phyloP scores from a whole-genome alignment of 2,113 vertebrate species.

The Phrynosoma blainvillii region DNA sequence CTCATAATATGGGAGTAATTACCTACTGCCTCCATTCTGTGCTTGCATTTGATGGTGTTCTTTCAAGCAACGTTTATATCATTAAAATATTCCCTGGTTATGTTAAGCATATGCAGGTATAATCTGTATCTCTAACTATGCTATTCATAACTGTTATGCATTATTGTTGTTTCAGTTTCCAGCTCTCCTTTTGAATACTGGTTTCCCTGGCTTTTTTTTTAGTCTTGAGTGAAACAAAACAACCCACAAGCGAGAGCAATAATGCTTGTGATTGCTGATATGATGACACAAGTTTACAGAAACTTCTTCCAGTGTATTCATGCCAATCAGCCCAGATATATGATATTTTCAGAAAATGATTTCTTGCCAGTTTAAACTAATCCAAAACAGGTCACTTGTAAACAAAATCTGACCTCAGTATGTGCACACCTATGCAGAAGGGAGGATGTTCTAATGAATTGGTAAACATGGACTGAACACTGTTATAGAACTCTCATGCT shows the following conservation, averaged over 20 bases:
- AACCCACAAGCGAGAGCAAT: slow-evolving; percentile 18
- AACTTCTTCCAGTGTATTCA: slow-evolving; percentile 26
- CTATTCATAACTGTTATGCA: background rate
- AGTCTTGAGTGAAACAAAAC: slow-evolving; percentile 24
- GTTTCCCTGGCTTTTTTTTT: slow-evolving; percentile 31
- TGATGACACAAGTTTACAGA: slow-evolving; percentile 34
- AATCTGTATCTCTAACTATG: slow-evolving; percentile 16
- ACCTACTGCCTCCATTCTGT: background rate
- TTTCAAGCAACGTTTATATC: slow-evolving; percentile 30
- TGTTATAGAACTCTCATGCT: too few relatives aligned
- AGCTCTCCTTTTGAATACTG: slow-evolving; percentile 27
- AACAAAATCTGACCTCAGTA: background rate
- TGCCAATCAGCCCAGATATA: slow-evolving; percentile 36
- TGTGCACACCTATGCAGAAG: background rate
- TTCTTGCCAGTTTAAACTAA: slow-evolving; percentile 34
- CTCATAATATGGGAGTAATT: background rate
- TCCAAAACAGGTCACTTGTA: slow-evolving; percentile 20
- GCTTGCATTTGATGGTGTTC: background rate
- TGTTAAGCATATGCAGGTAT: slow-evolving; percentile 13
- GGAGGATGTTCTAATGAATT: background rate
- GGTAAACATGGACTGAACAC: background rate
- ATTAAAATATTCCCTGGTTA: slow-evolving; percentile 12
- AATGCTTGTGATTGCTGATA: slow-evolving; percentile 42
- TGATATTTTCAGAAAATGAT: slow-evolving; percentile 33
- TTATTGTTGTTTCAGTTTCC: slow-evolving; percentile 25